phyloP scores from a whole-genome alignment of 1,140 invertebrate species.

The Drosophila elegans region DNA sequence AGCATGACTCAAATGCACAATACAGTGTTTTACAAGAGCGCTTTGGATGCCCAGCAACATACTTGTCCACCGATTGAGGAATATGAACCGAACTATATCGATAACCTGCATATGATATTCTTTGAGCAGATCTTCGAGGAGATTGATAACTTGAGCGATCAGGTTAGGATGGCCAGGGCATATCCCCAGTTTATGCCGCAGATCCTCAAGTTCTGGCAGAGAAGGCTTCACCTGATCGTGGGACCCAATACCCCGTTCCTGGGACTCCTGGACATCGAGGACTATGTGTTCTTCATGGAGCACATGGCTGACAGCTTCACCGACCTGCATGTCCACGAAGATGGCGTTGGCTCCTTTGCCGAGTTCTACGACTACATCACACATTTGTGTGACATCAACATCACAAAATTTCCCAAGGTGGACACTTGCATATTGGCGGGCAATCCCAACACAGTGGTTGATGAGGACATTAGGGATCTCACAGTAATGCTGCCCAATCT shows the following conservation, averaged over 20 bases:
- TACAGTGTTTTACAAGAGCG: conserved; percentile 41
- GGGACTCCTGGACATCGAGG: conserved; percentile 60
- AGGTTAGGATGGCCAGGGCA: conserved; percentile 71
- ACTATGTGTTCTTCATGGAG: conserved; percentile 72
- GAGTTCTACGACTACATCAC: conserved; percentile 70
- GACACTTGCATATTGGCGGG: conserved; percentile 60
- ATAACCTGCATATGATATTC: conserved; percentile 71
- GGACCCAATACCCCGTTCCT: conserved; percentile 63
- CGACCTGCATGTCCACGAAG: conserved; percentile 67
- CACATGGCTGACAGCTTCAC: conserved; percentile 60
- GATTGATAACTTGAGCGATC: conserved; percentile 62
- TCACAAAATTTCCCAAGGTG: conserved; percentile 39
- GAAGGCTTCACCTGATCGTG: conserved; percentile 37
- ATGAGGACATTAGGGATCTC: conserved; percentile 62
- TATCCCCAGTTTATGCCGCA: conserved; percentile 65
- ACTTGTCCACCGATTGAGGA: conserved; percentile 5
- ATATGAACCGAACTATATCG: conserved; percentile 54
- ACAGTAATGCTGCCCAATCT: conserved; percentile 61
- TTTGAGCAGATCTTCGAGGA: conserved; percentile 73
- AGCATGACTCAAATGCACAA: conserved; percentile 37
- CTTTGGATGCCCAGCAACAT: conserved; percentile 34
- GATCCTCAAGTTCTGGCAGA: conserved; percentile 58
- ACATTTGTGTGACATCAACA: conserved; percentile 64
- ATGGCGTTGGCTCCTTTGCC: conserved; percentile 60
- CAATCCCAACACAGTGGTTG: conserved; percentile 52